phyloP scores from a whole-genome alignment of 2,888 invertebrate species.

The Catocala fraxini region DNA sequence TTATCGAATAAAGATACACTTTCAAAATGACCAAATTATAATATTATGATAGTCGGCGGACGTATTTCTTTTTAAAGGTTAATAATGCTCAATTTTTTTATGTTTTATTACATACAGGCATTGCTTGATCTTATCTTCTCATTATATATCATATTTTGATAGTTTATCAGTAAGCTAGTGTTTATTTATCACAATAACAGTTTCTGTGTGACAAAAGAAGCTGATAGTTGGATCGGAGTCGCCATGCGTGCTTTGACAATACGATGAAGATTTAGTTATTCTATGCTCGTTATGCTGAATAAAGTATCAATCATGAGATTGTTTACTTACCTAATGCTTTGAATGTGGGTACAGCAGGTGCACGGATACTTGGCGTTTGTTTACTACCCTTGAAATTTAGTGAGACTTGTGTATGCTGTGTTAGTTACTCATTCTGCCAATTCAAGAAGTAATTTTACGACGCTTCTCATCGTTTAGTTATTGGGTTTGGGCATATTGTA shows the following conservation, averaged over 20 bases:
- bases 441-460: slow-evolving; percentile 2
- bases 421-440: slow-evolving; percentile 3
- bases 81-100: slow-evolving; percentile 66
- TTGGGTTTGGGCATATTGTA: not conserved
- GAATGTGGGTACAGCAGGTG: slow-evolving; percentile 9
- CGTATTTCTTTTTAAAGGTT: slow-evolving; percentile 77
- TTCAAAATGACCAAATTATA: slow-evolving; percentile 17
- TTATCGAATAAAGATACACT: slow-evolving; percentile 21
- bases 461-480: not conserved
- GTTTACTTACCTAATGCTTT: slow-evolving; percentile 27
- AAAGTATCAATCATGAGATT: slow-evolving; percentile 12
- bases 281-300: slow-evolving; percentile 15
- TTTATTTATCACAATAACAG: slow-evolving; percentile 8
- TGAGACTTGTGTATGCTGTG: slow-evolving; percentile 4
- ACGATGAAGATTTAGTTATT: slow-evolving; percentile 38
- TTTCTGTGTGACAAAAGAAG: slow-evolving; percentile 37
- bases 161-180: slow-evolving; percentile 8
- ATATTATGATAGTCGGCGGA: slow-evolving; percentile 79
- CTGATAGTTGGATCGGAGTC: slow-evolving; percentile 52
- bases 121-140: slow-evolving; percentile 1
- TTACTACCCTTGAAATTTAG: slow-evolving; percentile 15
- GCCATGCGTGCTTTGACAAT: slow-evolving; percentile 82
- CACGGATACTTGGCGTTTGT: slow-evolving; percentile 26
- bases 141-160: slow-evolving; percentile 23
- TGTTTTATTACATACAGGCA: slow-evolving; percentile 24